Percentiles rank a stretch among this genome's conserved stretches.
Conservation (phyloP, 2,888 invertebrate species). For the Gandaritis pyraliata region DNA sequence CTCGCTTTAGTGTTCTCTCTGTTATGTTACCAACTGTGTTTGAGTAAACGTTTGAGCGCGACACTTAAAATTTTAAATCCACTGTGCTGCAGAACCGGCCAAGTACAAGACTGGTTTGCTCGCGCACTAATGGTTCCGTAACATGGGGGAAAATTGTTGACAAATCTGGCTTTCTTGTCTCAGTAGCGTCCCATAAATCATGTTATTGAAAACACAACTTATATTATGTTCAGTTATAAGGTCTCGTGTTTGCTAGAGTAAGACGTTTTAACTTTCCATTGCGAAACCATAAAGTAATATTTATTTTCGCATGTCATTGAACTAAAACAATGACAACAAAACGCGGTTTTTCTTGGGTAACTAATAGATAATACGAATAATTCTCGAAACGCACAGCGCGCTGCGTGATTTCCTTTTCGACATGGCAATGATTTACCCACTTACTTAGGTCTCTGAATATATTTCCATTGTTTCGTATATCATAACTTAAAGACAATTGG, state of each 20-base stretch:
- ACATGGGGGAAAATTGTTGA: too few relatives aligned
- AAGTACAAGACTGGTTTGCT: background rate
- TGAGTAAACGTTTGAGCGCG: slow-evolving; percentile 15
- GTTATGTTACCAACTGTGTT: slow-evolving; percentile 19
- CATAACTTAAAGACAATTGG: slow-evolving; percentile 71
- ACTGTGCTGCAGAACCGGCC: background rate
- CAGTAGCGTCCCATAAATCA: too few relatives aligned
- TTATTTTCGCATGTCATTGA: slow-evolving; percentile 46
- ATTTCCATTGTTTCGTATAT: slow-evolving; percentile 74
- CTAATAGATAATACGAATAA: slow-evolving; percentile 54
- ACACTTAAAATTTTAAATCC: slow-evolving; percentile 19
- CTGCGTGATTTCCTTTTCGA: slow-evolving; percentile 77
- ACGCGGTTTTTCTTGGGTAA: slow-evolving; percentile 48
- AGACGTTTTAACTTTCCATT: background rate
- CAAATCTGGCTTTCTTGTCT: too few relatives aligned
- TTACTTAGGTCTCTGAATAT: slow-evolving; percentile 60
- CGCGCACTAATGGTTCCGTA: background rate
- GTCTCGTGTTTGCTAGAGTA: background rate
- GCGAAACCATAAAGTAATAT: slow-evolving; percentile 20
- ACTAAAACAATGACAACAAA: slow-evolving; percentile 42
- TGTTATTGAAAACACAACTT: too few relatives aligned
- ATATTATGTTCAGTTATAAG: background rate
- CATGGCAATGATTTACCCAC: slow-evolving; percentile 60
- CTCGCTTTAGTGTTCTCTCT: slow-evolving; percentile 13
- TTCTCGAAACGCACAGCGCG: slow-evolving; percentile 62